Base-by-base conservation (phyloP, 2,797 vertebrate species). In the Hafferia zeledoni region DNA sequence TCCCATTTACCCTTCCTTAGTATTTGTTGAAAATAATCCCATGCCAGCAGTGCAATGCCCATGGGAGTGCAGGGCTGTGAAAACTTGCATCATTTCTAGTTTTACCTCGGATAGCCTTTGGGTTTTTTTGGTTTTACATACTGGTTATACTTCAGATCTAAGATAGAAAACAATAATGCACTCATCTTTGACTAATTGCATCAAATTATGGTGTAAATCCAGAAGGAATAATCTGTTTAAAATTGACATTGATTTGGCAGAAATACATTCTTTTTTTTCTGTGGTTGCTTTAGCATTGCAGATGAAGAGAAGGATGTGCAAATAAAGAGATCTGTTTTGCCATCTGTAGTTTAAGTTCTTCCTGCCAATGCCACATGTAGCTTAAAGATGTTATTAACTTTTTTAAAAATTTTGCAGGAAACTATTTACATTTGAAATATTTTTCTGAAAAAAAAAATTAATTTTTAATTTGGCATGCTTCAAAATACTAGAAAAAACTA, bases 281-380 rank as follows among this genome's bases (percentile, higher is more conserved):
- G 82, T 87, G 89, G 87, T 94, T 97, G 65, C 92, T 97, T 97
- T 90, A 96, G 79, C 91, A 94, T 89, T 97, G 91, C 94, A 96
- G 91, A 98, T 97, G 96, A 98, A 96, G 95, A 94, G 95, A 97
- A 97, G 90, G 94, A 97, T 97, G 95, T 97, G 97, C 92, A 98
- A 97, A 97, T 98, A 98, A 98, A 98, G 97, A 98, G 97, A 97
- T 97, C 97, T 98, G 97, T 88, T 98, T 96, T 88, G 50, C 97
- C 97, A 97, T 98, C 98, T 98, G 98, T 96, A 97, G 96, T 97
- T 98, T 97, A 95, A 94, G 76, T 94, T 97, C 91, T 88, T 96
- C 77, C 94, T 97, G 96, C 97, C 97, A 98, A 79, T 88, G 92
- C 94, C 94, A 97, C 96, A 89, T 91, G 74, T 91, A 97, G 78